A percentile compares a stretch with the other conserved stretches of the same genome.
Evolutionary conservation across 1,140 invertebrate genomes (phyloP).

Genomic region (Eumeta japonica): DNA sequence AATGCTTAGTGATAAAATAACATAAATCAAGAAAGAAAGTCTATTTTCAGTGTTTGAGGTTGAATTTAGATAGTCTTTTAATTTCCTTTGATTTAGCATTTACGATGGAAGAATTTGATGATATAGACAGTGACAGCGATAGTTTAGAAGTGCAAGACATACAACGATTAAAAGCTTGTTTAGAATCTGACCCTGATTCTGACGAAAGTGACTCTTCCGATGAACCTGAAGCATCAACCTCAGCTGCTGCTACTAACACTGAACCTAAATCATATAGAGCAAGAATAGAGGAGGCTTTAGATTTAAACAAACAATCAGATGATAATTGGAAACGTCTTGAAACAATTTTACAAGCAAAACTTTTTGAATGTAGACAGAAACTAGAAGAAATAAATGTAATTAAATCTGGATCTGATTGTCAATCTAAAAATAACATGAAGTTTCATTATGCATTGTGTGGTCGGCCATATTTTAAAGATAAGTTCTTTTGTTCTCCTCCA

Average conservation of each 20-base stretch:
- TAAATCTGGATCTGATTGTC: slow-evolving; percentile 5
- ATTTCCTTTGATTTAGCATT: no score
- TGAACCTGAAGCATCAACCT: slow-evolving; percentile 5
- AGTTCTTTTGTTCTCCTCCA: slow-evolving; percentile 26
- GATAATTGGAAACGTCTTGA: slow-evolving; percentile 33
- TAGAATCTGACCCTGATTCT: slow-evolving; percentile 21
- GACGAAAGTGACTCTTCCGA: slow-evolving; percentile 11
- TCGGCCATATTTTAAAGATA: slow-evolving; percentile 44
- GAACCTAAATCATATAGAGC: slow-evolving; percentile 15
- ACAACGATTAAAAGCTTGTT: slow-evolving; percentile 19
- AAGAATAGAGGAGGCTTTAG: slow-evolving; percentile 26
- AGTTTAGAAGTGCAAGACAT: slow-evolving; percentile 29
- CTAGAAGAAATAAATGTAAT: slow-evolving; percentile 16
- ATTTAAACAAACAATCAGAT: slow-evolving; percentile 31
- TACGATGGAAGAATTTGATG: no score
- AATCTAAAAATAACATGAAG: slow-evolving; percentile 15
- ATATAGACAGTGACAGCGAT: slow-evolving; percentile 18
- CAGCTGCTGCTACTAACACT: slow-evolving; percentile 2
- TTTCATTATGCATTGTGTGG: slow-evolving; percentile 31
- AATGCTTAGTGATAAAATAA: no score
- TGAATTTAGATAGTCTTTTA: no score
- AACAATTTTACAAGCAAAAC: slow-evolving; percentile 18
- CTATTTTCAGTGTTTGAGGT: no score
- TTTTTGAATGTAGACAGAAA: slow-evolving; percentile 27
- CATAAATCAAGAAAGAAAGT: no score